Base-by-base conservation (phyloP, 2,797 vertebrate genomes). In the Scarus forsteni region DNA sequence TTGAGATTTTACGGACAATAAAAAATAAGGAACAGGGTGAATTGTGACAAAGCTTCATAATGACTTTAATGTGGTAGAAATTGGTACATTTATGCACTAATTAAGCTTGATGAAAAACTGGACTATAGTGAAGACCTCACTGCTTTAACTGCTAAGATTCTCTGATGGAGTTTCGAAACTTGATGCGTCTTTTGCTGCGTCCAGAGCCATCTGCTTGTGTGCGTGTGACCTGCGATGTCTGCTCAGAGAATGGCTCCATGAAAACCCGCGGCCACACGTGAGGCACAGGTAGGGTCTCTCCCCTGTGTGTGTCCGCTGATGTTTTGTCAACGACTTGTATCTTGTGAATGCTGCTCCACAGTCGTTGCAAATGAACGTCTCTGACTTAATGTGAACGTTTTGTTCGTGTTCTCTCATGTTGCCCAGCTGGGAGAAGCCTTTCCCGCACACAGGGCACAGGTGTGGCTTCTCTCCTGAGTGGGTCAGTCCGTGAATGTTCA, bases 351-450 rank as follows among this genome's bases (percentile, higher is more conserved):
- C 83, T 0, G 90, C 91, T 1, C 91, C 89, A 1, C 92, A 93
- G 0, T 89, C 86, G 2, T 79, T 91, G 71, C 92, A 93, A 34
- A 86, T 86, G 8, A 89, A 89, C 0, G 84, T 88, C 12, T 90
- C 89, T 0, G 90, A 76, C 61, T 88, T 91, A 6, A 88, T 83
- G 14, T 93, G 92, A 35, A 93, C 90, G 1, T 88, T 88, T 27
- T 89, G 89, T 38, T 91, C 86, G 1, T 93, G 92, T 18, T 90
- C 92, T 38, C 82, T 91, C 92, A 93, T 91, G 69, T 93, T 93
- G 44, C 92, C 90, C 46, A 91, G 72, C 74, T 93, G 92, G 0
- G 92, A 89, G 63, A 93, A 93, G 52, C 92, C 87, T 84, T 93
- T 93, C 0, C 92, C 91, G 6, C 92, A 93, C 69, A 93, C 84